These are phyloP conservation scores for Drosophila ercepeae DNA, from an alignment of 1,140 invertebrate genomes.

Conservation along the genomic window DNA sequence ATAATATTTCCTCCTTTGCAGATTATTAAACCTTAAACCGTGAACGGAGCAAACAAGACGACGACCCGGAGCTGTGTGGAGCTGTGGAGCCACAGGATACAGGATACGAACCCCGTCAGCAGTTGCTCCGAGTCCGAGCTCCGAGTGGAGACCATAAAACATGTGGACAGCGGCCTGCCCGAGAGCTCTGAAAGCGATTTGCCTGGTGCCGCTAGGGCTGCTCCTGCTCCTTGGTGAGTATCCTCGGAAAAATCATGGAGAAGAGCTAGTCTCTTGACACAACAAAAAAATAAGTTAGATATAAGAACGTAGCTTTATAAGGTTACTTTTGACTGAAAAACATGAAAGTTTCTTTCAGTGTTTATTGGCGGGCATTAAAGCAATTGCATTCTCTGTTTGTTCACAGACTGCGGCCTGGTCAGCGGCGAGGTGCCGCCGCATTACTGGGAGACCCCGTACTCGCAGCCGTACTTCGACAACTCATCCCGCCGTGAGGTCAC, in stretches of 20 bases:
- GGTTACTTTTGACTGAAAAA: too few relatives aligned
- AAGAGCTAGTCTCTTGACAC: neutral
- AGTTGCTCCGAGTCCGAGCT: conserved; percentile 32
- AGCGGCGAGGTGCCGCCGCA: conserved; percentile 81
- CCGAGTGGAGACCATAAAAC: conserved; percentile 49
- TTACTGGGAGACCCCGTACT: conserved; percentile 86
- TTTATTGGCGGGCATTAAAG: neutral
- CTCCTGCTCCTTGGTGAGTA: conserved; percentile 63
- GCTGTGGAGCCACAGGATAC: too few relatives aligned
- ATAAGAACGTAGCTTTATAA: too few relatives aligned
- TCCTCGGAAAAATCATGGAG: neutral
- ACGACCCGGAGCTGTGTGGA: conserved; percentile 15
- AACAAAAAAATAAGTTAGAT: conserved; percentile 6
- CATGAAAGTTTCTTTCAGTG: too few relatives aligned
- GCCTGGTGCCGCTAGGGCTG: conserved; percentile 65
- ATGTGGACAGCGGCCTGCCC: conserved; percentile 51
- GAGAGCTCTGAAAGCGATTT: conserved; percentile 53
- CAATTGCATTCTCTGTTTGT: conserved; percentile 19
- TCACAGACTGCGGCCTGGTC: conserved; percentile 72
- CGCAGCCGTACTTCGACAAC: conserved; percentile 95
- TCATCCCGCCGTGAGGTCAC: conserved; percentile 92
- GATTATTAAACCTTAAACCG: conserved; percentile 57
- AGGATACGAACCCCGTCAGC: neutral
- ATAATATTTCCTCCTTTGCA: conserved; percentile 51
- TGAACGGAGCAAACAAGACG: conserved; percentile 35